Evolutionary conservation across 2,888 invertebrate species (phyloP).

Genomic region (Nemurella pictetii): DNA sequence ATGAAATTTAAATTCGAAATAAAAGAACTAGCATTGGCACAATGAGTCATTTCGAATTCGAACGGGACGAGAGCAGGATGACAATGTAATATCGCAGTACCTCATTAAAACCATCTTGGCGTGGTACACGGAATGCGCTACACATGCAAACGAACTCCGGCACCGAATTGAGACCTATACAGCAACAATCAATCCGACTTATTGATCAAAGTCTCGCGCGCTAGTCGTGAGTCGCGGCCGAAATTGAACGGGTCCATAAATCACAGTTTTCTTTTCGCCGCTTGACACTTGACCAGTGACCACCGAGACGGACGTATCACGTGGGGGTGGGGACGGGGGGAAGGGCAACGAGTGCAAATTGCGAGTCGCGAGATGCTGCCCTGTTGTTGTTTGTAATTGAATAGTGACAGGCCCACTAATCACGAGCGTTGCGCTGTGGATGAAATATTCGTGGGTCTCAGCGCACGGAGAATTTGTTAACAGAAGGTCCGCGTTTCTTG

Average conservation of each 20-base stretch:
- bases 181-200: neutral
- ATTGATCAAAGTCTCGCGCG: neutral
- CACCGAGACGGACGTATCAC: neutral
- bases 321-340: too few relatives aligned
- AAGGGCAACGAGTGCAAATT: too few relatives aligned
- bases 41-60: too few relatives aligned
- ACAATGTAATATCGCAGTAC: too few relatives aligned
- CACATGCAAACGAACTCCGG: neutral
- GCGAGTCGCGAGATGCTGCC: neutral
- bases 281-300: neutral
- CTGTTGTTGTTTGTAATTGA: neutral
- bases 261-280: neutral
- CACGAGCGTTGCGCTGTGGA: too few relatives aligned
- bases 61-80: too few relatives aligned
- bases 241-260: neutral
- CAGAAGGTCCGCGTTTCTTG: too few relatives aligned
- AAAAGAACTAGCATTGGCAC: too few relatives aligned
- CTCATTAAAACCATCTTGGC: neutral
- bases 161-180: neutral
- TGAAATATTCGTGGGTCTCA: too few relatives aligned
- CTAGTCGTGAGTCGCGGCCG: neutral
- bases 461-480: too few relatives aligned
- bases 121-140: neutral
- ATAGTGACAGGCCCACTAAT: neutral
- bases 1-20: too few relatives aligned